A percentile compares a stretch with the other conserved stretches of the same genome.
phyloP scores from a whole-genome alignment of 2,113 vertebrate genomes.

The Bubalus kerabau region DNA sequence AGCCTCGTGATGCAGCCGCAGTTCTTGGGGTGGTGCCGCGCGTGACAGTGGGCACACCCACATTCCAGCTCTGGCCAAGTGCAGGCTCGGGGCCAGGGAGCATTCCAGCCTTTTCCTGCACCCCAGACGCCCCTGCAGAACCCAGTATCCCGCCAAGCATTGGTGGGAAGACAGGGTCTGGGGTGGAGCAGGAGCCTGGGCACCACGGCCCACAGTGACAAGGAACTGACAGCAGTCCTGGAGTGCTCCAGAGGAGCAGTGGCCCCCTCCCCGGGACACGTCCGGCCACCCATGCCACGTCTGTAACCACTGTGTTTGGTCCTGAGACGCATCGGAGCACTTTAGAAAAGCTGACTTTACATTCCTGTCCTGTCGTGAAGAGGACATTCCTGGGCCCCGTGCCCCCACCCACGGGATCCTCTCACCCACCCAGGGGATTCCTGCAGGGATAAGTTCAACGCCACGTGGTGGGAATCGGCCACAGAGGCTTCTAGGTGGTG shows the following conservation, averaged over 20 bases:
- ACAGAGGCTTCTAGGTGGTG: not conserved
- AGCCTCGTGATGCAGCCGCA: fast-evolving
- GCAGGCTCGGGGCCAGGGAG: not conserved
- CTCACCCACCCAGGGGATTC: slow-evolving; percentile 44
- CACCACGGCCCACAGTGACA: not conserved
- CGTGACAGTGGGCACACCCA: not conserved
- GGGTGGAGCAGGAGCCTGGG: not conserved
- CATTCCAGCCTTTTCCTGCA: not conserved
- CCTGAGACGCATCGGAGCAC: slow-evolving; percentile 71
- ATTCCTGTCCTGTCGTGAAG: not conserved
- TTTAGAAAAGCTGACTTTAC: slow-evolving; percentile 69
- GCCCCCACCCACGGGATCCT: slow-evolving; percentile 58
- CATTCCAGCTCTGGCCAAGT: not conserved
- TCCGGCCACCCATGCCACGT: slow-evolving; percentile 58
- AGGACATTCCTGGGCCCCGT: not conserved
- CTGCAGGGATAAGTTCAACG: not conserved
- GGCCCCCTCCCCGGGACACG: not conserved
- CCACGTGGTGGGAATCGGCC: not conserved
- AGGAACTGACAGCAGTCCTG: not conserved
- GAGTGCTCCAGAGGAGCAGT: not conserved
- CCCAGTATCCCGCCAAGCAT: not conserved
- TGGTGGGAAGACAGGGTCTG: not conserved
- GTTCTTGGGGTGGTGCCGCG: fast-evolving
- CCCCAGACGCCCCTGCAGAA: not conserved
- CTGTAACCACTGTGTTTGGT: slow-evolving; percentile 64